A percentile compares a stretch with the other conserved stretches of the same genome.
Evolutionary conservation across 1,140 invertebrate species (phyloP).

Genomic region (Kradibia gibbosae): DNA sequence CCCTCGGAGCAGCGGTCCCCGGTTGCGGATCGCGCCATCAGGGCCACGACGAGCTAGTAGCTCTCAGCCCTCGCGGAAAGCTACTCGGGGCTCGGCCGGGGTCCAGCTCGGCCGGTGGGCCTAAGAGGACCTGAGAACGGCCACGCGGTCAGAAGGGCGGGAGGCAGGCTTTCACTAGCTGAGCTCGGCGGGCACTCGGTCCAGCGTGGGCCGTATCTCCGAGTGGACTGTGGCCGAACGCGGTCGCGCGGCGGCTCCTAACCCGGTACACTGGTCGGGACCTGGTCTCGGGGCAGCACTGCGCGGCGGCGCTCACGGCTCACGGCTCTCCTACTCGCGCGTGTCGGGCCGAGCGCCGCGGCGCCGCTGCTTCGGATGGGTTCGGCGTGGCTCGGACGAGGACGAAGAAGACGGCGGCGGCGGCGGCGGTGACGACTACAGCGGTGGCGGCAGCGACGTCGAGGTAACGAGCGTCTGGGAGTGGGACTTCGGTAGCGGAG

Average conservation of each 20-base stretch:
- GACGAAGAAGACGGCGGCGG: conserved; percentile 49
- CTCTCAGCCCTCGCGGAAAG: too few species aligned
- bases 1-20: neutral
- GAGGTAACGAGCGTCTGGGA: neutral
- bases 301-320: conserved; percentile 19
- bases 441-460: neutral
- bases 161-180: too few species aligned
- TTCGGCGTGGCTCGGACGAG: conserved; percentile 65
- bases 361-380: conserved; percentile 61
- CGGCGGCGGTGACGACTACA: neutral
- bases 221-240: conserved; percentile 74
- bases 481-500: neutral
- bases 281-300: conserved; percentile 63
- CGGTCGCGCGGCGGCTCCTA: conserved; percentile 58
- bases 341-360: neutral
- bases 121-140: too few species aligned
- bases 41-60: too few species aligned
- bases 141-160: too few species aligned
- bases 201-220: conserved; percentile 73
- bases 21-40: neutral
- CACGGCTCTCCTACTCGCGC: conserved; percentile 30
- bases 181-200: conserved; percentile 56
- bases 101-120: neutral
- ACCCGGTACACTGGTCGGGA: conserved; percentile 66
- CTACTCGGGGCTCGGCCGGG: too few species aligned